phyloP scores from a whole-genome alignment of 2,797 vertebrate genomes.

The Gorsachius magnificus region DNA sequence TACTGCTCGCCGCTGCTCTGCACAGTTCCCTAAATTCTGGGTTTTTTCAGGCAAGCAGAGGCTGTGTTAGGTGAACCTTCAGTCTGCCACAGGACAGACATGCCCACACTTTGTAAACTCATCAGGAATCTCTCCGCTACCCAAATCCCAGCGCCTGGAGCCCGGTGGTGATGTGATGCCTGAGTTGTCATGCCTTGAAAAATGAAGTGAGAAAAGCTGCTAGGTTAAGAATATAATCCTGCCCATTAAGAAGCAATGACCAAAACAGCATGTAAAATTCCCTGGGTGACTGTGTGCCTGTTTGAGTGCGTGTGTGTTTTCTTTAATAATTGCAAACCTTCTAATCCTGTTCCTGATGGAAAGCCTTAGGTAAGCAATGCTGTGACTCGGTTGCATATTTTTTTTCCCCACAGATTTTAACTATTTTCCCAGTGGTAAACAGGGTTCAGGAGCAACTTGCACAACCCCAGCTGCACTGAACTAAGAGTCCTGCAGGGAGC shows the following conservation, averaged over 20 bases:
- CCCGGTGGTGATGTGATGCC: not conserved
- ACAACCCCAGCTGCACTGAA: not conserved
- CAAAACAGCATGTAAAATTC: not conserved
- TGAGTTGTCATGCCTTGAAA: fast-evolving
- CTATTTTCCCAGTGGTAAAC: not conserved
- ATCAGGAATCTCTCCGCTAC: fast-evolving
- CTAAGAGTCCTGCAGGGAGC: not conserved
- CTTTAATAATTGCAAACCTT: not conserved
- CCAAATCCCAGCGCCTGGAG: not conserved
- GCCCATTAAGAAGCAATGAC: not conserved
- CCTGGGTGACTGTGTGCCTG: not conserved
- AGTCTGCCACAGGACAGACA: not conserved
- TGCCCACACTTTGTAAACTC: not conserved
- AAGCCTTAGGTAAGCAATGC: not conserved
- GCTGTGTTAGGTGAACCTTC: not conserved
- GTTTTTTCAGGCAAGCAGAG: fast-evolving
- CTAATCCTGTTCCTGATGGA: not conserved
- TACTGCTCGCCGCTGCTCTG: not conserved
- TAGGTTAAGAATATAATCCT: not conserved
- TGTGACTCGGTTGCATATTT: not conserved
- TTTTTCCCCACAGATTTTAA: not conserved
- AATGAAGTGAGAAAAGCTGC: not conserved
- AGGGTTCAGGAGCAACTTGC: not conserved
- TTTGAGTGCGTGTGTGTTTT: not conserved
- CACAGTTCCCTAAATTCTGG: not conserved